Percentiles rank a stretch among this genome's conserved stretches.
These are phyloP conservation scores for Metopia argyrocephala DNA, from an alignment of 2,888 invertebrate species.

Conservation along the genomic window DNA sequence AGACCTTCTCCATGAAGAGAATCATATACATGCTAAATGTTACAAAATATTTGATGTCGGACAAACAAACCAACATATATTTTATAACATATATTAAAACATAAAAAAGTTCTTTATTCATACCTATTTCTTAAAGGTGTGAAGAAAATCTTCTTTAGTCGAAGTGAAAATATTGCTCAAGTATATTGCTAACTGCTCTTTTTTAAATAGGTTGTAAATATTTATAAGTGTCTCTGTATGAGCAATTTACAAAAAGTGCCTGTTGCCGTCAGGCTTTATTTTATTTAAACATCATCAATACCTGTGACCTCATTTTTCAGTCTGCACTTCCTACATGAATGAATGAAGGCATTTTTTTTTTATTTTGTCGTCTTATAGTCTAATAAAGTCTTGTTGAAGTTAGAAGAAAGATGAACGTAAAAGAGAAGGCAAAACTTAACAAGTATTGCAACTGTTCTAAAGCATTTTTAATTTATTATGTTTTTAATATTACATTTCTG, in stretches of 20 bases:
- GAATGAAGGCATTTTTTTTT: no score
- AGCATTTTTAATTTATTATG: neutral
- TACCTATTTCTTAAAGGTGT: neutral
- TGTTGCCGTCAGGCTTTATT: slow-evolving; percentile 30
- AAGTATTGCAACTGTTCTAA: neutral
- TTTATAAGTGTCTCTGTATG: no score
- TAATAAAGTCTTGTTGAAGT: neutral
- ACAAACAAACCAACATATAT: no score
- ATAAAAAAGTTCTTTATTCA: no score
- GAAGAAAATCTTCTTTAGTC: slow-evolving; percentile 6
- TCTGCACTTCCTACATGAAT: neutral
- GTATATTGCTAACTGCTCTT: neutral
- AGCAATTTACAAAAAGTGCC: no score
- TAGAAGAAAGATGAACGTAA: neutral
- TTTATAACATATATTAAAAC: no score
- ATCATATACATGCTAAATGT: no score
- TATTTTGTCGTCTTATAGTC: no score
- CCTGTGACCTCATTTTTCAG: slow-evolving; percentile 34
- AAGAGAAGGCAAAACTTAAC: neutral
- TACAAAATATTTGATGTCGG: no score
- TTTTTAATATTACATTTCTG: neutral
- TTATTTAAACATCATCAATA: slow-evolving; percentile 38
- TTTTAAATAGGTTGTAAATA: neutral
- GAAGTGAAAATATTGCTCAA: no score
- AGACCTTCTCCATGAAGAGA: no score